Base-by-base conservation (phyloP, 1,140 invertebrate species). In the Trachymyrmex cornetzi region DNA sequence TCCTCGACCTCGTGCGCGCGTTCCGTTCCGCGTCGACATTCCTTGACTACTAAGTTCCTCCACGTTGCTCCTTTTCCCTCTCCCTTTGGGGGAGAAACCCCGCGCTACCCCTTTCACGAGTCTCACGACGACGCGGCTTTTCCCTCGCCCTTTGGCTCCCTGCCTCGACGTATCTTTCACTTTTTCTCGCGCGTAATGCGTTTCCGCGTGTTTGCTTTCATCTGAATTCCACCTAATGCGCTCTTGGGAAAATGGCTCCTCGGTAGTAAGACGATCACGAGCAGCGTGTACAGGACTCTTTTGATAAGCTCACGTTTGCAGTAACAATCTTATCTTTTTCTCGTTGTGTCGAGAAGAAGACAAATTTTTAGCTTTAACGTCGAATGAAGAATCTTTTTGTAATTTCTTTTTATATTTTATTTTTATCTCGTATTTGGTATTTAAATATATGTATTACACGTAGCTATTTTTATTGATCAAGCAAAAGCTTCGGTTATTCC, bases 1-100 rank as follows among this genome's bases (percentile, higher is more conserved):
- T 77, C 80, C 64, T 77, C 81, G 50, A 80, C 50, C 63, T 63
- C 66, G 63, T 81, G 44, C 75, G 69, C 77, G 75, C 77, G 85
- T 91, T 87, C 63, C 67, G 64, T 80, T 79, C 66, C 57, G 30
- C 74, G 81, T 74, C 80, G 59, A 50, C 88, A 86, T 91, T 87
- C 77, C 79, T 89, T 27, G 59, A 82, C 88, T 84, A 69, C 90
- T 86, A 89, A 91, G 81, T 91, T 89, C 59, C 82, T 57, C 69
- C 55, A 38, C 67, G 79, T 16, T 27, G 79, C 74, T 86, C 81
- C 81, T 71, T 88, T 80, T 55, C 77, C 53, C 86, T 53, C 74
- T 85, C 61, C 67, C 61, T 59, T n/a, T n/a, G n/a, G n/a, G n/a
- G n/a, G n/a, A n/a, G n/a, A 19, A 27, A n/a, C 22, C 16, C 53